A percentile compares a stretch with the other conserved stretches of the same genome.
Conservation (phyloP, 1,140 invertebrate species). For the Oncopeltus fasciatus region DNA sequence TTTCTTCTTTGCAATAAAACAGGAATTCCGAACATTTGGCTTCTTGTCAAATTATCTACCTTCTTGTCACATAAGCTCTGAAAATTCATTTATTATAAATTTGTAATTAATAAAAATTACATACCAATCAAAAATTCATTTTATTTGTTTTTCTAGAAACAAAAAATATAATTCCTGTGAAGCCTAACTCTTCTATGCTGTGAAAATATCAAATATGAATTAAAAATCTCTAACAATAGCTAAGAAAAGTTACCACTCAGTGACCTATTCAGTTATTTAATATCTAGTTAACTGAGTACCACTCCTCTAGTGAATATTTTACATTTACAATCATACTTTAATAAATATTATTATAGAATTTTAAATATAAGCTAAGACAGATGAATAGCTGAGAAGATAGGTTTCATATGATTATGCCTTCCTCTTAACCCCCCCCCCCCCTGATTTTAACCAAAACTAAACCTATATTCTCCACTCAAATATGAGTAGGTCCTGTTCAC, state of each 20-base stretch:
- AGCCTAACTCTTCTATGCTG: not conserved
- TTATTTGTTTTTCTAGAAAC: not conserved
- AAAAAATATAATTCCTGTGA: not conserved
- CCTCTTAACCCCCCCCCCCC: too few relatives aligned
- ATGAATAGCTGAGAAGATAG: too few relatives aligned
- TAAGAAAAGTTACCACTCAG: not conserved
- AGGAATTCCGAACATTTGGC: not conserved
- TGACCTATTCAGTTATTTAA: not conserved
- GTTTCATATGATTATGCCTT: too few relatives aligned
- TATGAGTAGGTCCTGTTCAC: too few relatives aligned
- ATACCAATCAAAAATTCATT: not conserved
- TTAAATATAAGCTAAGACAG: too few relatives aligned
- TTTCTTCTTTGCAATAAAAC: not conserved
- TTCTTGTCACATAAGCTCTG: not conserved
- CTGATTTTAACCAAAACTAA: too few relatives aligned
- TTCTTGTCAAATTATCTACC: not conserved
- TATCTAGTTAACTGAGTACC: too few relatives aligned
- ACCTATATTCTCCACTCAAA: too few relatives aligned
- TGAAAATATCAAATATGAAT: not conserved
- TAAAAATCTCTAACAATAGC: not conserved
- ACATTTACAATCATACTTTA: too few relatives aligned
- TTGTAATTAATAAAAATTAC: not conserved
- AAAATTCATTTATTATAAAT: not conserved
- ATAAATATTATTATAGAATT: too few relatives aligned
- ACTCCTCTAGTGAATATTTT: too few relatives aligned